Evolutionary conservation across 2,888 invertebrate genomes (phyloP), one percentile per base, ranked within the genome.

Genomic region (Anagyrus pseudococci): DNA sequence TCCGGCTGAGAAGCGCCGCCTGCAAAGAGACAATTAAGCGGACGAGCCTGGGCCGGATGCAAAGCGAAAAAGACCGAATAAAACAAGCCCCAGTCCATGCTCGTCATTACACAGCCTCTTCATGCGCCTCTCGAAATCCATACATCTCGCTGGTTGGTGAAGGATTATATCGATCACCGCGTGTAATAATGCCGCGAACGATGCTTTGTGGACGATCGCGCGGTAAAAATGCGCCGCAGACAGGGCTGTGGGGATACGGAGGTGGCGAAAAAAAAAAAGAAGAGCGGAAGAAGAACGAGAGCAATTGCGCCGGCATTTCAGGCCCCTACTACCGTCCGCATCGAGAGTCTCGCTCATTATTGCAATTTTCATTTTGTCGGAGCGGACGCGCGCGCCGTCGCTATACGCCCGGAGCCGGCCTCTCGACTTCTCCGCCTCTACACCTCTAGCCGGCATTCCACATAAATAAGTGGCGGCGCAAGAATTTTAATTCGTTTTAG

Each of bases 1-100:
- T 93, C 92, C 20, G 94, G 94, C 80, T 91, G 91, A 81, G 89
- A 91, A 67, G 89, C 88, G 79, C 86, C 84, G 75, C 89, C 90
- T 91, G 85, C 78, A 85, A 83, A 52, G 37, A 59, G 29, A 58
- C 41, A 58, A 43, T 58, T 50, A 50, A 29, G 10, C 29, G 4
- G 13, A 20, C 22, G 4, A 20, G 29, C 29, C 29, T 10, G 29
- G 29, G 10, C 29, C 29, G 10, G 10, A 29, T 10, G 41, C 8
- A 41, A 41, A 23, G 22, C 19, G 20, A 20, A 20, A 19, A 44
- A 44, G 6, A 2, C 10, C 17, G 22, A 44, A 44, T 8, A 10
- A 44, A 44, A 44, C 10, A 44, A 44, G 10, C 29, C 4, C 29
- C 10, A 7, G 29, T 29, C 4, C 29, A n/a, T n/a, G n/a, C n/a